Base-by-base conservation (phyloP, 2,888 invertebrate species). In the Plebejus melissa region DNA sequence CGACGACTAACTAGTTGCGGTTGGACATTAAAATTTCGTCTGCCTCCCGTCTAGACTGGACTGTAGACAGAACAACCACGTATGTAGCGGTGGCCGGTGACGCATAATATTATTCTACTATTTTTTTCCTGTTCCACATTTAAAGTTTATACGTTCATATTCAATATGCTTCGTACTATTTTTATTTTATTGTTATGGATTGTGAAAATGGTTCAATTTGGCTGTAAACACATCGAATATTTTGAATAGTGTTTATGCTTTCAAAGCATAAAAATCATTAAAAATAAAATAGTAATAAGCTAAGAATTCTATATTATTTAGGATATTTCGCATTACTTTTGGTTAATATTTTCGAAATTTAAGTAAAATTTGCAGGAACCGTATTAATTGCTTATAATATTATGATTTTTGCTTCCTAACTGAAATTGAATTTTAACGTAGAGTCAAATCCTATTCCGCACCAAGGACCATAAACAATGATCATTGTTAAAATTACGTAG, bases 11-110 rank as follows among this genome's bases (percentile, higher is more conserved):
- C 78, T 77, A 80, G 81, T 78, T 80, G 79, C 80, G 79, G 79
- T 77, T 79, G 82, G 78, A 80, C 80, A 84, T 89, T 88, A 90
- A 90, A 90, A 91, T 90, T 87, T 89, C 86, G 91, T 92, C 91
- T 91, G 88, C 85, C 84, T 83, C 81, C 83, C 83, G 92, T 91
- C 91, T 91, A 91, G 91, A 91, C 90, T 82, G 82, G 84, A 87
- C 83, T 87, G 86, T 84, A 83, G 83, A 82, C 82, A 86, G 83
- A 85, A 84, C 82, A 86, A 78, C 77, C 75, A 77, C 77, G 76
- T 77, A 72, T 60, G 32, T 50, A 32, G 5, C 32, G 22, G 9
- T 71, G 71, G 50, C 71, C 50, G 46, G 9, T 71, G 71, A 71
- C 71, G 71, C 50, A 71, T n/a, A 54, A 54, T 22, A 41, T n/a